Percentiles rank a stretch among this genome's conserved stretches.
Evolutionary conservation across 2,113 vertebrate species (phyloP).

Genomic region (Vimba vimba): DNA sequence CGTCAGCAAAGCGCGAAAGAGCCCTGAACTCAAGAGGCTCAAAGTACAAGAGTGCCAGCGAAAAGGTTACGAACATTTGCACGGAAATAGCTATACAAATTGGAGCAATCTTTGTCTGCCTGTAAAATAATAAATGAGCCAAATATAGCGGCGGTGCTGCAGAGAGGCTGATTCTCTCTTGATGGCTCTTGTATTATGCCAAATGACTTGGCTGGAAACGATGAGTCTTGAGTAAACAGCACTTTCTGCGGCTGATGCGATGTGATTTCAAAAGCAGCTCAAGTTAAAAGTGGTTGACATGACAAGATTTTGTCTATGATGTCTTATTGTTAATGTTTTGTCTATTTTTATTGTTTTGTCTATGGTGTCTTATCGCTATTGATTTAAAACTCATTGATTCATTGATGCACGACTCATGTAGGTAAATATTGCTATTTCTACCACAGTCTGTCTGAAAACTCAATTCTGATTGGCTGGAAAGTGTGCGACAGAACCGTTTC

Average conservation of each 20-base stretch:
- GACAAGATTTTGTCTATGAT: neutral
- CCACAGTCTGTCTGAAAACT: no score
- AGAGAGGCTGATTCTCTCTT: neutral
- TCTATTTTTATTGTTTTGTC: no score
- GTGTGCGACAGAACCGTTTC: no score
- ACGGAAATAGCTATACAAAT: slow-evolving; percentile 17
- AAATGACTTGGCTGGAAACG: slow-evolving; percentile 42
- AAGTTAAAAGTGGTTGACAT: neutral
- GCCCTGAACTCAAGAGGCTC: neutral
- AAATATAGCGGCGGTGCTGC: neutral
- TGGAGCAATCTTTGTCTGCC: neutral
- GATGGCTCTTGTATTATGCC: slow-evolving; percentile 27
- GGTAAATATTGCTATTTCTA: neutral
- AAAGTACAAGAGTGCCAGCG: neutral
- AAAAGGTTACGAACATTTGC: slow-evolving; percentile 12
- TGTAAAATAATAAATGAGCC: neutral
- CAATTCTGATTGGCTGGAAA: no score
- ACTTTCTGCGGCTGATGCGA: slow-evolving; percentile 7
- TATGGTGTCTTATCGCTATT: neutral
- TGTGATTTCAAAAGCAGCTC: slow-evolving; percentile 33
- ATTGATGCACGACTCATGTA: neutral
- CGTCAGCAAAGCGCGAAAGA: slow-evolving; percentile 2
- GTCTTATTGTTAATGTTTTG: neutral
- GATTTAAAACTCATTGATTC: neutral
- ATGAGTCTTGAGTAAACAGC: slow-evolving; percentile 32